phyloP scores from a whole-genome alignment of 2,113 vertebrate species.

The Oreotragus oreotragus region DNA sequence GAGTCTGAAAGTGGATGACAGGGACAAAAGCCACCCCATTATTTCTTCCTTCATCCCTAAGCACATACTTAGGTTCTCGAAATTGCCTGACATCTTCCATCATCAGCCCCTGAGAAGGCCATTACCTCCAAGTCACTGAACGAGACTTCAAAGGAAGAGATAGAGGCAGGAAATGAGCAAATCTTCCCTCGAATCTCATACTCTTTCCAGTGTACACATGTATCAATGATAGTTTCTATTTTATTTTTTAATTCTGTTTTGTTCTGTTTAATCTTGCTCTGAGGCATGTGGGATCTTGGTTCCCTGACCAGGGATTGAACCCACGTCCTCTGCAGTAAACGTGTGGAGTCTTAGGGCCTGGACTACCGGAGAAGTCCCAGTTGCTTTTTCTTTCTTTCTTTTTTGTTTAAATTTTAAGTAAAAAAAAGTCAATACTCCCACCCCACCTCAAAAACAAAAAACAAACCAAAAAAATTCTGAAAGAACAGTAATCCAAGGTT shows the following conservation, averaged over 20 bases:
- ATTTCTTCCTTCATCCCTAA: neutral
- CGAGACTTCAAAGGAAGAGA: neutral
- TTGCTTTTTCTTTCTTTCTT: neutral
- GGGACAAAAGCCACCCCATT: neutral
- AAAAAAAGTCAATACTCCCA: neutral
- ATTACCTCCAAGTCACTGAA: neutral
- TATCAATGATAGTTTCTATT: neutral
- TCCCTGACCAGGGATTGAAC: neutral
- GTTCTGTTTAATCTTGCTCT: neutral
- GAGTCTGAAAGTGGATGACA: neutral
- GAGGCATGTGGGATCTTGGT: neutral
- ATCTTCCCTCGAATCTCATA: neutral
- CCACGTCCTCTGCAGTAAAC: neutral
- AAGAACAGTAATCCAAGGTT: neutral
- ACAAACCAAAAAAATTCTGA: neutral
- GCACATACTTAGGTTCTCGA: neutral
- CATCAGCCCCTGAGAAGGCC: neutral
- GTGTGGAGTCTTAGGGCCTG: neutral
- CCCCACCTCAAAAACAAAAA: neutral
- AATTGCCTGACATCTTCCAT: neutral
- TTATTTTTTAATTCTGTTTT: neutral
- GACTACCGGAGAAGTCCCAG: neutral
- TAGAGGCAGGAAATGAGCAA: neutral
- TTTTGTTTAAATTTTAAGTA: neutral
- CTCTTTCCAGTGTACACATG: neutral